Conservation (phyloP, 2,888 invertebrate genomes). For the Tanypteryx hageni region DNA sequence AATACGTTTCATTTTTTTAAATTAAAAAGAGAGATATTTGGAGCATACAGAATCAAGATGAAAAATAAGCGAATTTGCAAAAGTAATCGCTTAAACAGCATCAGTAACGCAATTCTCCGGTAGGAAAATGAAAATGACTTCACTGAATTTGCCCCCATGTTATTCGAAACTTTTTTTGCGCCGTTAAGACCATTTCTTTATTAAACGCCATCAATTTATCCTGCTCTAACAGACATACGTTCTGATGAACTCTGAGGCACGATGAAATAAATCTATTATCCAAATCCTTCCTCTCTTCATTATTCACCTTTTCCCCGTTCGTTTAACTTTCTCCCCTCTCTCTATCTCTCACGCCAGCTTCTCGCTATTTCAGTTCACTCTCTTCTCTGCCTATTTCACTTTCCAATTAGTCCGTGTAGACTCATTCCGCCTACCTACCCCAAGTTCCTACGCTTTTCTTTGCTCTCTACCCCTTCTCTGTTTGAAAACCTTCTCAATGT, state of each 20-base stretch:
- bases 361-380: neutral
- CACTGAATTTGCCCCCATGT: too few relatives aligned
- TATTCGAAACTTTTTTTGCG: neutral
- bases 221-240: neutral
- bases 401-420: neutral
- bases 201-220: neutral
- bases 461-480: neutral
- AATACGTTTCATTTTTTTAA: too few relatives aligned
- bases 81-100: too few relatives aligned
- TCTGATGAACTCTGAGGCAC: neutral
- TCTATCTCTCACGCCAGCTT: too few relatives aligned
- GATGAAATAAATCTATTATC: conserved; percentile 4
- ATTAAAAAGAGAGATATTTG: too few relatives aligned
- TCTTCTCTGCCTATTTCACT: neutral
- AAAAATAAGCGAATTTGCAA: too few relatives aligned
- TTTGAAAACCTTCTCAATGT: neutral
- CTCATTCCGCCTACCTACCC: neutral
- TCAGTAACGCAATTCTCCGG: too few relatives aligned
- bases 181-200: neutral
- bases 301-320: conserved; percentile 11
- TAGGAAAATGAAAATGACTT: too few relatives aligned
- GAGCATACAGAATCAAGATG: too few relatives aligned
- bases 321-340: neutral
- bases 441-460: too few relatives aligned
- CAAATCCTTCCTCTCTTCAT: neutral